Percentiles rank a stretch among this genome's conserved stretches.
Evolutionary conservation across 92 coral and sea anemone genomes (phyloP).

Genomic region (Epizoanthus fatuus): DNA sequence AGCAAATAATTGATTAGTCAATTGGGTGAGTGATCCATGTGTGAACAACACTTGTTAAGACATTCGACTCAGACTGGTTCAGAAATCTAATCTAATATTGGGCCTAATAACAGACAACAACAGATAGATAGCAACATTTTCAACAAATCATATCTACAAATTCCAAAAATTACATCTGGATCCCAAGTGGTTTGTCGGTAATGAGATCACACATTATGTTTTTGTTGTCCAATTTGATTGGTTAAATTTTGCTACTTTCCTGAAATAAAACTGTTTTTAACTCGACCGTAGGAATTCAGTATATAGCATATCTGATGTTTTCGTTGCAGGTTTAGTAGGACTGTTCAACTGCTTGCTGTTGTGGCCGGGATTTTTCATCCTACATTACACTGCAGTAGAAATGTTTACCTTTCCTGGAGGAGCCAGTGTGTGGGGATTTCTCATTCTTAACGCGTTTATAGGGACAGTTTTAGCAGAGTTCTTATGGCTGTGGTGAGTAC

Average conservation of each 20-base stretch:
- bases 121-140: no score
- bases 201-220: background rate
- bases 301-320: background rate
- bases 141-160: no score
- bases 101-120: no score
- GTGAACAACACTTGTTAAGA: no score
- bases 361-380: conserved; percentile 94
- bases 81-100: no score
- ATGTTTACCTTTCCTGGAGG: conserved; percentile 77
- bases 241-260: background rate
- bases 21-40: no score
- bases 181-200: no score
- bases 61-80: no score
- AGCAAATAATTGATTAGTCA: no score
- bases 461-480: conserved; percentile 97
- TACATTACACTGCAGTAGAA: conserved; percentile 76
- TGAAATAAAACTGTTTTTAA: background rate
- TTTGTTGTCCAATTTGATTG: no score
- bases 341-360: conserved; percentile 75
- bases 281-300: no score
- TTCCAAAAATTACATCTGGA: no score
- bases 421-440: conserved; percentile 81
- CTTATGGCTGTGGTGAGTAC: conserved; percentile 93
- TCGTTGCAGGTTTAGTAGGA: conserved; percentile 90
- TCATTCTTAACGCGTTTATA: conserved; percentile 81